Evolutionary conservation across 2,888 invertebrate species (phyloP).

Genomic region (Chloroclystis v-ata): DNA sequence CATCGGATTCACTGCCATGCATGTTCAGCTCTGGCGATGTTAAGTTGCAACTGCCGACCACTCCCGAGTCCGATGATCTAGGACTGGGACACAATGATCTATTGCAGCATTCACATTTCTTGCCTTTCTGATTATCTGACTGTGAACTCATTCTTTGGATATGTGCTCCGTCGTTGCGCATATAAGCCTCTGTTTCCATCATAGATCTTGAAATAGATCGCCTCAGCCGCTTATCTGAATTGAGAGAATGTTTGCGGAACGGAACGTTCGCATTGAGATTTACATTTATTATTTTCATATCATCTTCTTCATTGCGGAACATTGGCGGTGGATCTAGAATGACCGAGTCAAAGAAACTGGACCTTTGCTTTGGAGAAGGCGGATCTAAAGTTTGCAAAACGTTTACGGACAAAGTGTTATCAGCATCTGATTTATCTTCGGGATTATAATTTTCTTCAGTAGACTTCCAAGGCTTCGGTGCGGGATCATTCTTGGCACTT

Average conservation of each 20-base stretch:
- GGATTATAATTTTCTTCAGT: conserved; percentile 57
- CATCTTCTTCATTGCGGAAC: conserved; percentile 74
- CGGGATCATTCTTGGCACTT: conserved; percentile 64
- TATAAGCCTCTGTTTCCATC: conserved; percentile 61
- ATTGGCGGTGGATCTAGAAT: conserved; percentile 79
- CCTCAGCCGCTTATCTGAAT: conserved; percentile 78
- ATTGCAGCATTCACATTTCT: conserved; percentile 80
- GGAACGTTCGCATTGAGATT: conserved; percentile 64
- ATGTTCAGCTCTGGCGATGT: conserved; percentile 83
- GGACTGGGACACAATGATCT: conserved; percentile 82
- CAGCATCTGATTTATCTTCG: conserved; percentile 37
- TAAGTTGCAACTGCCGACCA: conserved; percentile 88
- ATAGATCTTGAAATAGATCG: conserved; percentile 67
- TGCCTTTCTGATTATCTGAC: conserved; percentile 56
- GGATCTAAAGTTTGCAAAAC: conserved; percentile 59
- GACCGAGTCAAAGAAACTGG: conserved; percentile 52
- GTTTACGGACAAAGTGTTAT: conserved; percentile 40
- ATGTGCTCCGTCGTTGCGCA: conserved; percentile 47
- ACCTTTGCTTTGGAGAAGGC: conserved; percentile 56
- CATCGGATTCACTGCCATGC: conserved; percentile 63
- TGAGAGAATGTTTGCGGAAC: conserved; percentile 77
- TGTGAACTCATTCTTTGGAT: conserved; percentile 68
- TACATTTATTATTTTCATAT: conserved; percentile 63
- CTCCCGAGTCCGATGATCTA: conserved; percentile 89
- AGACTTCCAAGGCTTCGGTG: conserved; percentile 66